Base-by-base conservation (phyloP, 2,113 vertebrate species). In the Myrmecobius fasciatus region DNA sequence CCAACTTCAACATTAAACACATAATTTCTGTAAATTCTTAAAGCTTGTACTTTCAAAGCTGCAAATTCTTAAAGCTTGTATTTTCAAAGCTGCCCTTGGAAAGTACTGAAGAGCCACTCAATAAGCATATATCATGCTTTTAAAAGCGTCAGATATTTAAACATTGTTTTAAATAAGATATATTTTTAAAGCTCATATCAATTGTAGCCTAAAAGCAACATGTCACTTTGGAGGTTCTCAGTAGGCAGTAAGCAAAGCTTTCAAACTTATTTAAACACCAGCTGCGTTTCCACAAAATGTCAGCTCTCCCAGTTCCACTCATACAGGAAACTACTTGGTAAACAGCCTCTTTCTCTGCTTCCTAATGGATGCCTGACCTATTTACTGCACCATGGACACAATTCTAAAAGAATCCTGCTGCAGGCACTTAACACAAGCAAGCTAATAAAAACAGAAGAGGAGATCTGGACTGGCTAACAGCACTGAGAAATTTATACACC, bases 281-380 rank as follows among this genome's bases (percentile, higher is more conserved):
- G 98, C 97, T 98, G 98, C 83, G 47, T 96, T 96, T 96, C 96
- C 96, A 97, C 97, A 98, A 98, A 98, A 98, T 97, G 97, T 97
- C 97, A 98, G 97, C 95, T 98, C 97, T 96, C 97, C 0, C 52
- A 97, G 97, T 98, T 98, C 95, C 97, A 97, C 97, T 98, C 92
- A 9, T 94, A 97, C 97, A 98, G 97, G 97, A 98, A 98, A 97
- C 96, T 97, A 95, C 97, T 97, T 95, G 96, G 98, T 98, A 98
- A 98, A 98, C 98, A 98, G 97, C 95, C 96, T 97, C 97, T 97
- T 97, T 96, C 96, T 98, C 91, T 96, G 95, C 97, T 96, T 97
- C 96, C 95, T 97, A 98, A 98, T 98, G 98, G 98, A 98, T 98
- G 96, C 95, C 98, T 98, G 98, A 98, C 98, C 98, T 98, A 98